Conservation (phyloP, 2,113 vertebrate species). For the Sminthopsis crassicaudata region DNA sequence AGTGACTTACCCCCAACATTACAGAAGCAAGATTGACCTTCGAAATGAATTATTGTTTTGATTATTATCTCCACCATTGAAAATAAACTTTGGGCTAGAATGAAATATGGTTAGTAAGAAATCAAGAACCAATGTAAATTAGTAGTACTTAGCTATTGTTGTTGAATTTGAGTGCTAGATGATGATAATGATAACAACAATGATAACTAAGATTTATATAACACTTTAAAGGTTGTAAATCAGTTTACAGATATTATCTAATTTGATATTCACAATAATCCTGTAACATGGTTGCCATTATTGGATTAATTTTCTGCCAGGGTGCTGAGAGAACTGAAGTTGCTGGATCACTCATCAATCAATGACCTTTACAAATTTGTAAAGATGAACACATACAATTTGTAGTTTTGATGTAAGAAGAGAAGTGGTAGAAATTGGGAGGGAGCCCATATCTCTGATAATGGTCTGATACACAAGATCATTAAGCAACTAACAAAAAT, state of each 20-base stretch:
- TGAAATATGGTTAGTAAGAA: background rate
- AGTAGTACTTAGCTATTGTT: background rate
- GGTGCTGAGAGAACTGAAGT: background rate
- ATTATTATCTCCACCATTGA: background rate
- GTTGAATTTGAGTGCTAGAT: background rate
- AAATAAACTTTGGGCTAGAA: background rate
- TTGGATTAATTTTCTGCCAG: background rate
- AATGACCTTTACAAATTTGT: background rate
- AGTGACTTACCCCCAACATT: background rate
- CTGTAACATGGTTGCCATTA: background rate
- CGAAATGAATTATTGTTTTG: background rate
- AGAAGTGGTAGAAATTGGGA: background rate
- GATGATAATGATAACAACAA: background rate
- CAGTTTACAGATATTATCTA: background rate
- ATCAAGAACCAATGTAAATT: background rate
- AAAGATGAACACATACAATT: background rate
- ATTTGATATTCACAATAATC: background rate
- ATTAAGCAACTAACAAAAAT: background rate
- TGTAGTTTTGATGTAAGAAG: background rate
- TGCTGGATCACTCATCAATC: too few species aligned
- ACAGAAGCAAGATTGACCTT: background rate
- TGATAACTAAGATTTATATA: background rate
- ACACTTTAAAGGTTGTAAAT: background rate
- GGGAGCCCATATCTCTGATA: background rate
- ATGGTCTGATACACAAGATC: background rate